These are phyloP conservation scores for Drosophila peninsularis DNA, from an alignment of 2,888 invertebrate genomes.

Conservation along the genomic window DNA sequence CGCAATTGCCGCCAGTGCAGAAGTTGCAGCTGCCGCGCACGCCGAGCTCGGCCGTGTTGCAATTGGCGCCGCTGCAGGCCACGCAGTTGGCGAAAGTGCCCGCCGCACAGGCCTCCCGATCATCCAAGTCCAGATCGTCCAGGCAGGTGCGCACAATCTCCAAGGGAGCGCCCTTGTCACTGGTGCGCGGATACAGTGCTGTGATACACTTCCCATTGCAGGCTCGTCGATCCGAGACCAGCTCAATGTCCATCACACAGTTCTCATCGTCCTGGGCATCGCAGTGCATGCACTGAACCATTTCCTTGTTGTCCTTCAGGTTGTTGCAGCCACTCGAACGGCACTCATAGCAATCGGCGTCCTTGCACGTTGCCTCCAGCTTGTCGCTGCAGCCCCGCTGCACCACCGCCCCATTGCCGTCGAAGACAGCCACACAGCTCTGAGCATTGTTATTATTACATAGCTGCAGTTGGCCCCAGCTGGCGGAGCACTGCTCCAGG, in stretches of 20 bases:
- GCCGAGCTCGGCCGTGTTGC: constrained; percentile 73
- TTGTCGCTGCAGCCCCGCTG: constrained; percentile 75
- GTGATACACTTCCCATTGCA: constrained; percentile 80
- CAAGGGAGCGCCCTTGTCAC: constrained; percentile 57
- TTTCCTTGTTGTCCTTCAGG: constrained; percentile 48
- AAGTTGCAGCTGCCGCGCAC: constrained; percentile 68
- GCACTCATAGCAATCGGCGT: constrained; percentile 72
- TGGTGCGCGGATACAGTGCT: constrained; percentile 75
- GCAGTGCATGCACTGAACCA: constrained; percentile 75
- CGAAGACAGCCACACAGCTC: constrained; percentile 70
- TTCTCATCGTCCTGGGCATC: constrained; percentile 60
- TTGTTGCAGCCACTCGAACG: constrained; percentile 80
- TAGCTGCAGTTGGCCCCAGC: constrained; percentile 53
- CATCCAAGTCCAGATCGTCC: constrained; percentile 78
- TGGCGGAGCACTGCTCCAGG: constrained; percentile 53
- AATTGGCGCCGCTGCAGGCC: constrained; percentile 58
- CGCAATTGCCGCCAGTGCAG: constrained; percentile 72
- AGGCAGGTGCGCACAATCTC: constrained; percentile 78
- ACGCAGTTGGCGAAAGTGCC: constrained; percentile 59
- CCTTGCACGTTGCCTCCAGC: constrained; percentile 50
- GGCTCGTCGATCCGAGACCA: constrained; percentile 53
- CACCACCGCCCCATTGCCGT: constrained; percentile 49
- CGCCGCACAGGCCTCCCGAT: constrained; percentile 62
- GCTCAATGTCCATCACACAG: constrained; percentile 63
- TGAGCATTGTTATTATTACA: constrained; percentile 66